Evolutionary conservation across 1,140 invertebrate species (phyloP).

Genomic region (Leptestheria dahalacensis): DNA sequence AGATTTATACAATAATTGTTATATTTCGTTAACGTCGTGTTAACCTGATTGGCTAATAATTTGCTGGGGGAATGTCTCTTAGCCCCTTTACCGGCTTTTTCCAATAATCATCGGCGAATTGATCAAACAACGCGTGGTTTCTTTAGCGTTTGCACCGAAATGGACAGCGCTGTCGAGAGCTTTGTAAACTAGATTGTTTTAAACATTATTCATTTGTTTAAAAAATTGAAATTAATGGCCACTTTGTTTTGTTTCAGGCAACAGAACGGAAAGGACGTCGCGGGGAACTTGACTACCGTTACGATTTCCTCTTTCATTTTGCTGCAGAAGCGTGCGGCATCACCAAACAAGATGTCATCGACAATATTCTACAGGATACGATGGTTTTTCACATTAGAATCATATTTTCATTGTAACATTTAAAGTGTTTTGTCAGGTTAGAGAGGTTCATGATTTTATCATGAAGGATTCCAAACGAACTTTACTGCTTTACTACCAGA

Average conservation of each 20-base stretch:
- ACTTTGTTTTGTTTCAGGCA: neutral
- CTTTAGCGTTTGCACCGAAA: neutral
- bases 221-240: neutral
- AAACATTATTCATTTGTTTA: neutral
- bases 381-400: constrained; percentile 41
- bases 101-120: no score
- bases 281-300: constrained; percentile 45
- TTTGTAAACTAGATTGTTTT: neutral
- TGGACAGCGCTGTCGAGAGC: neutral
- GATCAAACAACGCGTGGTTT: no score
- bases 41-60: no score
- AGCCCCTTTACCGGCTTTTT: no score
- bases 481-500: constrained; percentile 9
- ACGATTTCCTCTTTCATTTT: constrained; percentile 75
- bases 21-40: no score
- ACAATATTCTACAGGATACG: constrained; percentile 71
- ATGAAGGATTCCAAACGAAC: constrained; percentile 12
- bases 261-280: constrained; percentile 4
- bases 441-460: constrained; percentile 9
- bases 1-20: no score
- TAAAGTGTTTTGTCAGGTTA: constrained; percentile 6
- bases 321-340: constrained; percentile 64
- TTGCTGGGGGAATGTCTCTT: no score
- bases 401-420: neutral
- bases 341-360: constrained; percentile 65